Conservation (phyloP, 2,113 vertebrate species). For the Leucoraja erinaceus region DNA sequence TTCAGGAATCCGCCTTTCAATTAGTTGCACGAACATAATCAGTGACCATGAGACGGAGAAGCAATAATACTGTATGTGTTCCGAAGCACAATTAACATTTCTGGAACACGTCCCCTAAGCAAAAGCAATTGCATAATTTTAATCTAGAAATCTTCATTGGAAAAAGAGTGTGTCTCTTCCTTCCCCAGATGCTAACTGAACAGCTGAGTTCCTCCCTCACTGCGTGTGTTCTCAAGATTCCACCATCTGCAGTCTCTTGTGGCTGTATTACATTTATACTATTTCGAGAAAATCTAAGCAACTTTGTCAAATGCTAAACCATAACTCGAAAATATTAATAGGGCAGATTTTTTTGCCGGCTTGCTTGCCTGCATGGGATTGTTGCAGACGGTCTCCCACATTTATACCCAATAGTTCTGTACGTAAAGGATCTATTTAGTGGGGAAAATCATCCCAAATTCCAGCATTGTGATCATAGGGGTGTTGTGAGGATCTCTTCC, state of each 20-base stretch:
- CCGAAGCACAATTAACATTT: not conserved
- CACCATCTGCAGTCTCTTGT: too few relatives aligned
- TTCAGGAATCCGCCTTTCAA: not conserved
- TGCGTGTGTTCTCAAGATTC: too few relatives aligned
- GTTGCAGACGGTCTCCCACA: too few relatives aligned
- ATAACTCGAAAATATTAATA: not conserved
- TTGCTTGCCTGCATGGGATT: too few relatives aligned
- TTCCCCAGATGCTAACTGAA: too few relatives aligned
- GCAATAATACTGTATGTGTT: not conserved
- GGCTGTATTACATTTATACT: not conserved
- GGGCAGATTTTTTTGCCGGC: too few relatives aligned
- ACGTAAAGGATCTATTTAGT: too few relatives aligned
- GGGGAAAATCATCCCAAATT: too few relatives aligned
- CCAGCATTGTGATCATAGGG: too few relatives aligned
- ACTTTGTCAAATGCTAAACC: not conserved
- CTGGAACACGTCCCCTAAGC: not conserved
- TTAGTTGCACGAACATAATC: not conserved
- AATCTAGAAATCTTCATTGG: not conserved
- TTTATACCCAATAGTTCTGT: too few relatives aligned
- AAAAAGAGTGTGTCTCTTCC: not conserved
- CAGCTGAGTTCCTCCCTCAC: too few relatives aligned
- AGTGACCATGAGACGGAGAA: not conserved
- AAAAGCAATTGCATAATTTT: not conserved
- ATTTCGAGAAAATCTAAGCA: not conserved
- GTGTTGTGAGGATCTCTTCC: too few relatives aligned